Evolutionary conservation across 2,113 vertebrate genomes (phyloP), one percentile per base, ranked within the genome.

Genomic region (Zosterops borbonicus): DNA sequence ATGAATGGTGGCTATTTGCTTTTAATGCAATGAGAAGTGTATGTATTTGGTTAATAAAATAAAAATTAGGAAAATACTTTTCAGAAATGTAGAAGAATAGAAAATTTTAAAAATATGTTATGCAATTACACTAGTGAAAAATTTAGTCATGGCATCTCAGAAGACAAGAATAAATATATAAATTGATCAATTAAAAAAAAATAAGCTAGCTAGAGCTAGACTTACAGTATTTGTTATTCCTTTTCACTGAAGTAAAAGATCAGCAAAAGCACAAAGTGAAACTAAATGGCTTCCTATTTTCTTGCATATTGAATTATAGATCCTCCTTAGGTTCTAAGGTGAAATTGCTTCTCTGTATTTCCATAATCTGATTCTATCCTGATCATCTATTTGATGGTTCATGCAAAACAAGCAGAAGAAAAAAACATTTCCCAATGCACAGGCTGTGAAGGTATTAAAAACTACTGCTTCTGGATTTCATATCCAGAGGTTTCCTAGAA

Each of bases 101-200:
- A 77, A 64, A 84, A 20, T 46, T 78, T 8, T 41, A 21, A 91
- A 89, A 94, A 53, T 13, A 83, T 4, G 9, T 42, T 73, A 44
- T 9, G 25, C 28, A 77, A 92, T 90, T 69, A 77, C 9, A 39
- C 13, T 16, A 50, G 12, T 58, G 17, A 86, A 70, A 14, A 81
- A 82, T 53, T 89, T 76, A 83, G 63, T n/a, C 25, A 79, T 83
- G 25, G 15, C 31, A 86, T 35, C 59, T 87, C 77, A 85, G 27
- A 91, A 55, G 10, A 49, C 44, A 82, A 83, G 9, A 91, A 59
- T 52, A 81, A 89, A 94, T 46, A 92, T 4, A 83, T 24, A 37
- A 63, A 68, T 28, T 53, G 12, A 78, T 24, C 46, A 9, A 29
- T 42, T 46, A 11, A 47, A 41, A 31, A n/a, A 39, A 23, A 68